A percentile compares a stretch with the other conserved stretches of the same genome.
phyloP scores from a whole-genome alignment of 2,113 vertebrate species.

The Salvator merianae region DNA sequence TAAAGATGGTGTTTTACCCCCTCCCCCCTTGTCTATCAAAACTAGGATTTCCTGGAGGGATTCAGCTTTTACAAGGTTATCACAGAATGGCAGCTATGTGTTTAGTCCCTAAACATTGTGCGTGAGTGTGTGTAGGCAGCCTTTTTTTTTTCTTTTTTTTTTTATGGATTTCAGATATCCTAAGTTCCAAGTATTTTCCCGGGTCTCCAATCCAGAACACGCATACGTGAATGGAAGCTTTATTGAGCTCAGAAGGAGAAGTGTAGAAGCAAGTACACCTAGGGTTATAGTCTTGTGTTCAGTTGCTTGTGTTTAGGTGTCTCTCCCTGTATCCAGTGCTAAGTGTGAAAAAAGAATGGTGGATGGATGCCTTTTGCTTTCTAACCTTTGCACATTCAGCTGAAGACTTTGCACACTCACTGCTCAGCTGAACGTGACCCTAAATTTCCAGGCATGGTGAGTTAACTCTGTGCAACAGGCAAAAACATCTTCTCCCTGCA shows the following conservation, averaged over 20 bases:
- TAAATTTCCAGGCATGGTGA: too few species aligned
- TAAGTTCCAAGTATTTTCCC: not conserved
- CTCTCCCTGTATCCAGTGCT: too few species aligned
- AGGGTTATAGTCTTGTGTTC: not conserved
- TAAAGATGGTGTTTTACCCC: not conserved
- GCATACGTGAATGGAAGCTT: not conserved
- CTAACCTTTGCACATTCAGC: too few species aligned
- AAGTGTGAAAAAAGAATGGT: too few species aligned
- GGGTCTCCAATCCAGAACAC: not conserved
- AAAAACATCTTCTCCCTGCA: too few species aligned
- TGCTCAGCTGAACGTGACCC: too few species aligned
- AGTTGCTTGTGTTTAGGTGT: not conserved
- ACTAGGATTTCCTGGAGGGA: not conserved
- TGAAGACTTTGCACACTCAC: too few species aligned
- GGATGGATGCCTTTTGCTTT: too few species aligned
- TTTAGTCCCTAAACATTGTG: not conserved
- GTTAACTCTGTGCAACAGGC: too few species aligned
- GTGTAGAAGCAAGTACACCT: not conserved
- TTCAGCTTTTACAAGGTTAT: not conserved
- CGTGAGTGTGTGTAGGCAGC: too few species aligned
- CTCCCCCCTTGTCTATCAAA: constrained; percentile 1
- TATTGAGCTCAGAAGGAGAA: not conserved
- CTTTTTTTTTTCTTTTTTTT: too few species aligned
- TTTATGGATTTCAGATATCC: not conserved
- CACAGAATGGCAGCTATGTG: not conserved